Evolutionary conservation across 1,140 invertebrate species (phyloP).

Genomic region (Heliconius eleuchia): DNA sequence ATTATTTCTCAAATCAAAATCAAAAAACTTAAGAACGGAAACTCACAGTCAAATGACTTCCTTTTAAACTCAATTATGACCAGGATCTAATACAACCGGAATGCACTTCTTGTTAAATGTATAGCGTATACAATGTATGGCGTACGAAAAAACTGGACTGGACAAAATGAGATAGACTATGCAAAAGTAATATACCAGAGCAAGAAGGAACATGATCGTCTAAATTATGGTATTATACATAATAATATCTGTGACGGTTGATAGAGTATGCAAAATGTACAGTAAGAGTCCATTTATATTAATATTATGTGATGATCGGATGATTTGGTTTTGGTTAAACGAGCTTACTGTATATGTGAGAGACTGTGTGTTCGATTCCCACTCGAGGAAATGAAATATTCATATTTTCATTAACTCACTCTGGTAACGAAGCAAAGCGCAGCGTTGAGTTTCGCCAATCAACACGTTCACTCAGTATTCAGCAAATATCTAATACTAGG

Average conservation of each 20-base stretch:
- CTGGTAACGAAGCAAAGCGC: no score
- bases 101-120: slow-evolving; percentile 11
- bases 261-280: slow-evolving; percentile 41
- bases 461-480: no score
- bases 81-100: neutral
- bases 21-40: neutral
- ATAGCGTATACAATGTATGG: neutral
- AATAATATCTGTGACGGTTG: slow-evolving; percentile 61
- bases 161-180: slow-evolving; percentile 50
- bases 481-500: no score
- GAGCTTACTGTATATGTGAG: no score
- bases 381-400: no score
- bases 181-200: slow-evolving; percentile 12
- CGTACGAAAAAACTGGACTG: slow-evolving; percentile 34
- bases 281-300: slow-evolving; percentile 30
- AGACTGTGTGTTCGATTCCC: no score
- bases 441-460: no score
- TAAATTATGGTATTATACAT: slow-evolving; percentile 72
- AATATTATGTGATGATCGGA: no score
- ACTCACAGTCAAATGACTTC: neutral
- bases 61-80: neutral
- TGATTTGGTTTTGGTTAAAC: no score
- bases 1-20: no score
- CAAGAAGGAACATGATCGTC: slow-evolving; percentile 51
- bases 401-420: no score